Base-by-base conservation (phyloP, 2,888 invertebrate species). In the Penaeus monodon region DNA sequence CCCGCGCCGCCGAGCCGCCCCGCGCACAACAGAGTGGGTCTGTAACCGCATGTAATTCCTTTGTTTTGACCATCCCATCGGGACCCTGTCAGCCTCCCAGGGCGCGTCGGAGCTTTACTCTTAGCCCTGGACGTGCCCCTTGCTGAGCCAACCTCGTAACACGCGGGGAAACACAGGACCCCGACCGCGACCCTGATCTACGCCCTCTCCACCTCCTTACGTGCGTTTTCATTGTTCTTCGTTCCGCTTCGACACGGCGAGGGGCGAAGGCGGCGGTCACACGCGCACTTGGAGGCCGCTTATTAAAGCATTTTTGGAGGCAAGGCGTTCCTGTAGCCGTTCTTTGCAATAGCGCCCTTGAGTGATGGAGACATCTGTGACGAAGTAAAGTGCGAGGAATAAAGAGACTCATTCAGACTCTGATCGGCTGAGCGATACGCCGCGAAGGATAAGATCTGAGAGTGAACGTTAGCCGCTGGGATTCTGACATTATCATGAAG, bases 401-500 rank as follows among this genome's bases (percentile, higher is more conserved):
- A 77, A 79, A 63, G 70, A 70, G 57, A 57, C 57, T 17, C 57
- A 57, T 57, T 20, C 57, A 20, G 17, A 57, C 57, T 57, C 57
- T 57, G 81, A 81, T 85, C 38, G 24, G 81, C 65, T 77, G 80
- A 85, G 81, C 85, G 85, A 85, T 85, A 85, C 74, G 29, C 17
- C 74, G 65, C 22, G 81, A 85, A 65, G 85, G 86, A 86, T 86
- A 86, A 81, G 86, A 82, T 82, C 86, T 78, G 86, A 77, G 86
- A 86, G 82, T 82, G 86, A 86, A 70, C 86, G 86, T 86, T 86
- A 86, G 82, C 86, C 86, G 86, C 82, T 86, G 86, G 70, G 86
- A 81, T 82, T 77, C 86, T 86, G 86, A 86, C 86, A 86, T 86
- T 86, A 86, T 86, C 86, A 82, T 86, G 86, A 86, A 86, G 86